Base-by-base conservation (phyloP, 2,888 invertebrate genomes). In the Diloba caeruleocephala region DNA sequence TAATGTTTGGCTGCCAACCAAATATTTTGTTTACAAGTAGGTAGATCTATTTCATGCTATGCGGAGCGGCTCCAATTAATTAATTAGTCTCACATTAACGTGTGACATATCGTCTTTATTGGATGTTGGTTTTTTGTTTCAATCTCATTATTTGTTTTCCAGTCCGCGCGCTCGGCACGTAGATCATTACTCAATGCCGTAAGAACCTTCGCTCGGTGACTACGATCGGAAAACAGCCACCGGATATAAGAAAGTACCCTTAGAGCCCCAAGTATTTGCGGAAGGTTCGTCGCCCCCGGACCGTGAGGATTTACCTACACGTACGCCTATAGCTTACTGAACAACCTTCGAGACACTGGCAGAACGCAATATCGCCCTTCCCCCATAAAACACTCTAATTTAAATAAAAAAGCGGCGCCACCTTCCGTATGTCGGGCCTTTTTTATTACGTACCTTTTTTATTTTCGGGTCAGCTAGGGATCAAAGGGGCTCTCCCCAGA, bases 361-460 rank as follows among this genome's bases (percentile, higher is more conserved):
- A 88, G 87, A 92, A 91, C 91, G 90, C 89, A 92, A 92, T 93
- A 93, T 92, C 90, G 89, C 88, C 86, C 88, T 86, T 87, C 90
- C 89, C 88, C 91, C 89, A 93, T 92, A 93, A 92, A 93, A 92
- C 91, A 92, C 92, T 93, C 92, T 91, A 93, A 92, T 93, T 93
- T 93, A 93, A 93, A 93, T 92, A 93, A 92, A 93, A 93, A 93
- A 92, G 91, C 91, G 90, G 89, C 92, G 90, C 91, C 91, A 92
- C 92, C 92, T 92, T 92, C 91, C 92, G 92, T 93, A 92, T 92
- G 92, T 92, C 90, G 91, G 91, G 88, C 89, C 90, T 89, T 92
- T 81, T 93, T 92, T 92, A 92, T 92, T 92, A 91, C 87, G 90
- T 88, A 89, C 92, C 92, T 92, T 93, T 92, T 93, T 93, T 92